Conservation (phyloP, 2,113 vertebrate genomes). For the Microcebus murinus region DNA sequence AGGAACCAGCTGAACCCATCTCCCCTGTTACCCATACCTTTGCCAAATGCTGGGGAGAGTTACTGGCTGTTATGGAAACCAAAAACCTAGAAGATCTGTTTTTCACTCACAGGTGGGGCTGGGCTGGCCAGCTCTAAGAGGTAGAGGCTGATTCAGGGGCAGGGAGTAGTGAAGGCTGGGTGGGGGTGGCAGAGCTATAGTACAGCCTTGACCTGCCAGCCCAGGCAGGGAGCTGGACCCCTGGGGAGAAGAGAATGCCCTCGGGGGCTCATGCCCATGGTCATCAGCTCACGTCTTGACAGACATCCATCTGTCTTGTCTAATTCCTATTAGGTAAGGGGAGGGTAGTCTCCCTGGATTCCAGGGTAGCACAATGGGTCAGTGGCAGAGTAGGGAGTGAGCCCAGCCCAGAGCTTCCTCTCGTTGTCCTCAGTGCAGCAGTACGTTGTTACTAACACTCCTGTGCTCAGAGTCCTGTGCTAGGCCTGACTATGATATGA, state of each 20-base stretch:
- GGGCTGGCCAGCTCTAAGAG: neutral
- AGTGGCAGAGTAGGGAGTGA: neutral
- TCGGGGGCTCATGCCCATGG: neutral
- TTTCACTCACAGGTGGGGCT: neutral
- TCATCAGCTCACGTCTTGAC: neutral
- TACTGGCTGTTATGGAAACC: neutral
- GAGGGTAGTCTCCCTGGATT: neutral
- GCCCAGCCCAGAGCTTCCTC: neutral
- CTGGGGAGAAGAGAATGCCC: neutral
- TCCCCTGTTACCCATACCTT: neutral
- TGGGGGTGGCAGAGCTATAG: neutral
- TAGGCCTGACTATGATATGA: neutral
- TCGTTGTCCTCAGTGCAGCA: rapidly evolving
- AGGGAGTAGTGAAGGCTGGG: neutral
- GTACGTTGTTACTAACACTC: neutral
- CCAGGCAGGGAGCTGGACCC: neutral
- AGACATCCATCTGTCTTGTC: neutral
- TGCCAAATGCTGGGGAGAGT: neutral
- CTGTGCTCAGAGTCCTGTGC: neutral
- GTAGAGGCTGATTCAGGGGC: neutral
- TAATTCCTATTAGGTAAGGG: neutral
- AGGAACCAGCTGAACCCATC: neutral
- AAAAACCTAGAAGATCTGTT: neutral
- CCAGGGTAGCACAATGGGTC: neutral
- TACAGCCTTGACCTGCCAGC: neutral